Evolutionary conservation across 2,888 invertebrate species (phyloP).

Genomic region (Drosophila dives): DNA sequence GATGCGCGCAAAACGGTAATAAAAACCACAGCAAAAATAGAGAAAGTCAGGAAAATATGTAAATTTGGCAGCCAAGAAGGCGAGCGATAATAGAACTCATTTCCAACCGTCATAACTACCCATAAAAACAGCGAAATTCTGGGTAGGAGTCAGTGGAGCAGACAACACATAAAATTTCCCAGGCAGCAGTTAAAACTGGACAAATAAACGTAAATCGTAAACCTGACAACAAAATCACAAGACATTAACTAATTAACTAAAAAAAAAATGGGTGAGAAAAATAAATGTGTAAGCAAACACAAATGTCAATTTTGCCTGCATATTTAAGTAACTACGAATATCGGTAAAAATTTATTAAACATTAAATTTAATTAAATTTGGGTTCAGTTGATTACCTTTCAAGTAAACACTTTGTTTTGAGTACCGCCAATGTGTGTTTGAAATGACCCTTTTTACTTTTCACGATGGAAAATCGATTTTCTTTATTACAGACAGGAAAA

Average conservation of each 20-base stretch:
- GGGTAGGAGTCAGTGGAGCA: constrained; percentile 11
- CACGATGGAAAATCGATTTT: neutral
- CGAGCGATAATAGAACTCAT: constrained; percentile 49
- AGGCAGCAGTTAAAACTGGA: constrained; percentile 48
- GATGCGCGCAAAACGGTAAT: constrained; percentile 18
- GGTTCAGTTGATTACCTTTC: neutral
- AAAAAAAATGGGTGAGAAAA: neutral
- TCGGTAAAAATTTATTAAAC: neutral
- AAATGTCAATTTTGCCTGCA: neutral
- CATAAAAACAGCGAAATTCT: constrained; percentile 20
- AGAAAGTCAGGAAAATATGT: constrained; percentile 47
- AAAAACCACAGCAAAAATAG: constrained; percentile 13
- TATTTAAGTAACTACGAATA: neutral
- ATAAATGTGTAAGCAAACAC: neutral
- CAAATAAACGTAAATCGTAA: constrained; percentile 21
- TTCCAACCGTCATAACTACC: constrained; percentile 55
- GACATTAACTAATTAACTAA: constrained; percentile 11
- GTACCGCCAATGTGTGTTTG: neutral
- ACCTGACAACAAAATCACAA: neutral
- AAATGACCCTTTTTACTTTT: constrained; percentile 1
- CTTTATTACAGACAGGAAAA: neutral
- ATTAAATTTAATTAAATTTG: constrained; percentile 1
- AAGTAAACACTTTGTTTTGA: neutral
- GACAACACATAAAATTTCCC: constrained; percentile 59
- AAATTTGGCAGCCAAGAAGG: constrained; percentile 50